Conservation (phyloP, 1,140 invertebrate species). For the Pseudachorutes palmiensis region DNA sequence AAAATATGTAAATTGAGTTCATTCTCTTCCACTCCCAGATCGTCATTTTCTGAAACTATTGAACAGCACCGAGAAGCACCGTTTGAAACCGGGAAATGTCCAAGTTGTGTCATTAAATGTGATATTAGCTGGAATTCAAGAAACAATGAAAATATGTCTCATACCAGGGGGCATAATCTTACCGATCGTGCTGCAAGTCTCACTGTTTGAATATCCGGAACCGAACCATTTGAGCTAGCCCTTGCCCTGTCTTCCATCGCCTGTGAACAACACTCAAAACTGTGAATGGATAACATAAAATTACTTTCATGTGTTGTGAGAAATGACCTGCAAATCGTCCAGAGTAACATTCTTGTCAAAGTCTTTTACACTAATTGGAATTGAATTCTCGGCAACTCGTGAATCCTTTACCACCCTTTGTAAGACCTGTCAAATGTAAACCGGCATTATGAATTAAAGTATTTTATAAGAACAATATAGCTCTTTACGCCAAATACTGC, state of each 20-base stretch:
- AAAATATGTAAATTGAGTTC: slow-evolving; percentile 73
- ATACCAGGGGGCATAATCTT: no score
- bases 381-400: slow-evolving; percentile 29
- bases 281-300: no score
- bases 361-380: slow-evolving; percentile 48
- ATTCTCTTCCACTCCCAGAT: slow-evolving; percentile 57
- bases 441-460: no score
- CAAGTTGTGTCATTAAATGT: slow-evolving; percentile 77
- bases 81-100: slow-evolving; percentile 76
- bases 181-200: slow-evolving; percentile 46
- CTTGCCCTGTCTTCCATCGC: no score
- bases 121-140: slow-evolving; percentile 54
- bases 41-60: slow-evolving; percentile 83
- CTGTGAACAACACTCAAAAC: no score
- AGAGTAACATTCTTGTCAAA: slow-evolving; percentile 61
- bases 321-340: slow-evolving; percentile 55
- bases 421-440: slow-evolving; percentile 41
- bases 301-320: no score
- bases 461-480: no score
- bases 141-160: no score
- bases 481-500: slow-evolving; percentile 46
- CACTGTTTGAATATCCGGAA: slow-evolving; percentile 39
- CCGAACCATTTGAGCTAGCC: no score
- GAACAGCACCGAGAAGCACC: slow-evolving; percentile 74
- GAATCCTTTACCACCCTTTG: slow-evolving; percentile 43